Percentiles rank a stretch among this genome's conserved stretches.
Conservation (phyloP, 2,113 vertebrate genomes). For the Siniperca chuatsi region DNA sequence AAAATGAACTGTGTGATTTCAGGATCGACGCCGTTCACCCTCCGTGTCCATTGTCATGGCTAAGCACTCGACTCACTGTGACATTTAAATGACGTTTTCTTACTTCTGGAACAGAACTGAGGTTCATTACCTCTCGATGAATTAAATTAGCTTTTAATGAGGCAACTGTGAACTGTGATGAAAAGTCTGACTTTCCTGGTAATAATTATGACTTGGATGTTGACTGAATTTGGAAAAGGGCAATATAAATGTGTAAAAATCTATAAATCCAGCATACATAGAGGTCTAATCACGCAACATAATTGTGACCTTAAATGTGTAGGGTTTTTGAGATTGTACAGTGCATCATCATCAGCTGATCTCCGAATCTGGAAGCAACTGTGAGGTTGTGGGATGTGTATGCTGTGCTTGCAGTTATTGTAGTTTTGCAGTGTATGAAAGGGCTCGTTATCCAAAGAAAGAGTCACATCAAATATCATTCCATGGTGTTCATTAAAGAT, state of each 20-base stretch:
- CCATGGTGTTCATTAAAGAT: neutral
- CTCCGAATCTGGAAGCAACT: too few relatives aligned
- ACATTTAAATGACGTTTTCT: too few relatives aligned
- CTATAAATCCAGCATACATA: neutral
- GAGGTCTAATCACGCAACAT: neutral
- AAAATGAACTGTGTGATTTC: too few relatives aligned
- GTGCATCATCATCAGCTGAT: neutral
- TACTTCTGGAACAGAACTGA: too few relatives aligned
- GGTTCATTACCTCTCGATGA: neutral
- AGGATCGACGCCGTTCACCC: too few relatives aligned
- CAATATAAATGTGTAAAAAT: too few relatives aligned
- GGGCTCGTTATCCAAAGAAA: neutral
- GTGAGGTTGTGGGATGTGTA: neutral
- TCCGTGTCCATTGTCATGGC: too few relatives aligned
- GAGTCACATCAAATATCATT: neutral
- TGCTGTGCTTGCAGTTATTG: neutral
- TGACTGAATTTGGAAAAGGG: neutral
- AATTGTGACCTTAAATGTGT: neutral
- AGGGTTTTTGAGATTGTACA: neutral
- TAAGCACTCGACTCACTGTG: too few relatives aligned
- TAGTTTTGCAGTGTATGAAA: neutral
- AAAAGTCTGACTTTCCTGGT: neutral
- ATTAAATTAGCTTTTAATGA: neutral
- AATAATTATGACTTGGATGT: neutral
- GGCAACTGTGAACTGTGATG: too few relatives aligned